phyloP scores from a whole-genome alignment of 2,113 vertebrate species.

The Raja brachyura region DNA sequence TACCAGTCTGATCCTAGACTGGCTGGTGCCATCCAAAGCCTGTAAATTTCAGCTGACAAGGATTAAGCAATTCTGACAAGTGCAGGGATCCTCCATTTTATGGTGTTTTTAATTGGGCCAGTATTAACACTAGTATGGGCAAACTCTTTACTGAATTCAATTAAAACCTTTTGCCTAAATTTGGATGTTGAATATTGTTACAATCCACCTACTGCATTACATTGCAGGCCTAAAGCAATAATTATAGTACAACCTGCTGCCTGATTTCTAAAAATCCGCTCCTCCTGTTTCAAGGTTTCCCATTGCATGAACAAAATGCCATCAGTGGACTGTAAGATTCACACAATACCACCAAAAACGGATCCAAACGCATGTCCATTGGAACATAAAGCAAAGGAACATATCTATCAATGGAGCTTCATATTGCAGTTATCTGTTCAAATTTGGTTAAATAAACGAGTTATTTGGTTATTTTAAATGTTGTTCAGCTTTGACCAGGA shows the following conservation, averaged over 20 bases:
- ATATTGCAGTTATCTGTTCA: background rate
- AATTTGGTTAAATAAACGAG: background rate
- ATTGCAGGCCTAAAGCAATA: background rate
- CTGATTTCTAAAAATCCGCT: background rate
- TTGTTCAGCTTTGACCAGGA: background rate
- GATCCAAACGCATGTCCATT: background rate
- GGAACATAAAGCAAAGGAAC: background rate
- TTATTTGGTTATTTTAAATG: background rate
- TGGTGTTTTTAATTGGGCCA: no score
- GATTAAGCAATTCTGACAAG: no score
- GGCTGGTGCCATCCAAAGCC: no score
- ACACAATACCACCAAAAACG: background rate
- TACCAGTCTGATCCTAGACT: no score
- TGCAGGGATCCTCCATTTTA: no score
- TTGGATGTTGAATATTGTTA: background rate
- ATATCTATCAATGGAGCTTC: background rate
- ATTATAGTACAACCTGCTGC: background rate
- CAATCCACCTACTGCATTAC: constrained; percentile 8
- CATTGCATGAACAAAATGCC: background rate
- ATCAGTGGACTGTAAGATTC: background rate
- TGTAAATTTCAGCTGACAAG: no score
- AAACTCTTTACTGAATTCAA: background rate
- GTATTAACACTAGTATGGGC: background rate
- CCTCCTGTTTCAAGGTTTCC: background rate
- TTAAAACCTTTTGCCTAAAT: background rate